A percentile compares a stretch with the other conserved stretches of the same genome.
phyloP scores from a whole-genome alignment of 2,888 invertebrate genomes.

The Eristalis tenax region DNA sequence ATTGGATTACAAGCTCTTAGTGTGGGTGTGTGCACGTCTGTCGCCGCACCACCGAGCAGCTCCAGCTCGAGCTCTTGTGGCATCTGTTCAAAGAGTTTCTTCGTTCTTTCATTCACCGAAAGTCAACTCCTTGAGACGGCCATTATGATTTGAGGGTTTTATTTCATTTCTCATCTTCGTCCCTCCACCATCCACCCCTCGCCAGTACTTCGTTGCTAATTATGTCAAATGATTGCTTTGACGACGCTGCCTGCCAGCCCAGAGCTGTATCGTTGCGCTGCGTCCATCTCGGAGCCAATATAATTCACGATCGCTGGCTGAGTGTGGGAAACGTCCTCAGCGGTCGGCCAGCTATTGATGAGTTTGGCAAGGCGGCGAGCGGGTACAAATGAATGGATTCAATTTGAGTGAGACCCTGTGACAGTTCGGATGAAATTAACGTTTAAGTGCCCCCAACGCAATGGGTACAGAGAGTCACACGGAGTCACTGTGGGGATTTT shows the following conservation, averaged over 20 bases:
- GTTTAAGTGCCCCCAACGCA: background rate
- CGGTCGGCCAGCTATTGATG: conserved; percentile 24
- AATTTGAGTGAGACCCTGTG: conserved; percentile 33
- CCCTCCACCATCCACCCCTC: background rate
- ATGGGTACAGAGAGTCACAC: background rate
- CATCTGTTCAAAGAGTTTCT: conserved; percentile 9
- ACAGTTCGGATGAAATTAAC: conserved; percentile 6
- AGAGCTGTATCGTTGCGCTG: background rate
- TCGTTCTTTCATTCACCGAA: conserved; percentile 22
- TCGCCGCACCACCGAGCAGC: background rate
- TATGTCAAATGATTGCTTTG: conserved; percentile 45
- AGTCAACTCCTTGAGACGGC: conserved; percentile 28
- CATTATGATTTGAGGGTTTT: background rate
- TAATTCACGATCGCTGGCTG: background rate
- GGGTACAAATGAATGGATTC: conserved; percentile 52
- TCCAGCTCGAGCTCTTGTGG: background rate
- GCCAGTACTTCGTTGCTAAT: conserved; percentile 7
- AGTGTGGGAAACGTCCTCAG: background rate
- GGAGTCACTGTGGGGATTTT: background rate
- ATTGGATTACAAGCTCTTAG: conserved; percentile 55
- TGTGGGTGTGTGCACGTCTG: background rate
- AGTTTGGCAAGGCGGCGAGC: conserved; percentile 30
- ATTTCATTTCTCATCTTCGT: background rate
- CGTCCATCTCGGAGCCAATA: conserved; percentile 11
- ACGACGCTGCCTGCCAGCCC: background rate